Evolutionary conservation across 2,888 invertebrate species (phyloP).

Genomic region (Tortrix viridana): DNA sequence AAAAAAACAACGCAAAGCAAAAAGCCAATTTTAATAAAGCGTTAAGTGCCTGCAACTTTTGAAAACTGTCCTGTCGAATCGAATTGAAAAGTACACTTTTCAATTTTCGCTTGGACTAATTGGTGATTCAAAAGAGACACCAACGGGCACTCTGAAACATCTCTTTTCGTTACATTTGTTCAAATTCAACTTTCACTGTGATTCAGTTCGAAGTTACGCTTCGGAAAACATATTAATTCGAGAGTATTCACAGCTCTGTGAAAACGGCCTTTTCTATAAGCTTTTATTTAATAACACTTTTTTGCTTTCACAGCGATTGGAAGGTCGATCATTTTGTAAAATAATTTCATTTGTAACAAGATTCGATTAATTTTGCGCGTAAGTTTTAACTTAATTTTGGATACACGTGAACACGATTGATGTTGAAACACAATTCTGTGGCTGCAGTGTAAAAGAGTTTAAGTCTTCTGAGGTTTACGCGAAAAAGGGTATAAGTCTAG

Average conservation of each 20-base stretch:
- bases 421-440: slow-evolving; percentile 13
- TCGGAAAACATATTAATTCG: slow-evolving; percentile 41
- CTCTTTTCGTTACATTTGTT: slow-evolving; percentile 40
- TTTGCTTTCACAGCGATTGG: slow-evolving; percentile 4
- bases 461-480: no score
- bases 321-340: background rate
- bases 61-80: slow-evolving; percentile 45
- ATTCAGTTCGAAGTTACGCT: slow-evolving; percentile 38
- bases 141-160: slow-evolving; percentile 36
- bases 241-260: slow-evolving; percentile 42
- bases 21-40: slow-evolving; percentile 60
- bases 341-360: background rate
- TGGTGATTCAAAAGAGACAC: slow-evolving; percentile 47
- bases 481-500: no score
- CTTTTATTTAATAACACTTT: slow-evolving; percentile 10
- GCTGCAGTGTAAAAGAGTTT: no score
- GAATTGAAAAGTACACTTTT: slow-evolving; percentile 60
- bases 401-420: background rate
- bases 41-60: slow-evolving; percentile 48
- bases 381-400: slow-evolving; percentile 12
- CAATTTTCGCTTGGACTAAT: slow-evolving; percentile 52
- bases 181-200: slow-evolving; percentile 35
- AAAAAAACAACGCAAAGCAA: slow-evolving; percentile 41
- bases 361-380: background rate
- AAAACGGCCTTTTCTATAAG: slow-evolving; percentile 29